Evolutionary conservation across 1,140 invertebrate species (phyloP), one percentile per base, ranked within the genome.

Genomic region (Drosophila carrolli): DNA sequence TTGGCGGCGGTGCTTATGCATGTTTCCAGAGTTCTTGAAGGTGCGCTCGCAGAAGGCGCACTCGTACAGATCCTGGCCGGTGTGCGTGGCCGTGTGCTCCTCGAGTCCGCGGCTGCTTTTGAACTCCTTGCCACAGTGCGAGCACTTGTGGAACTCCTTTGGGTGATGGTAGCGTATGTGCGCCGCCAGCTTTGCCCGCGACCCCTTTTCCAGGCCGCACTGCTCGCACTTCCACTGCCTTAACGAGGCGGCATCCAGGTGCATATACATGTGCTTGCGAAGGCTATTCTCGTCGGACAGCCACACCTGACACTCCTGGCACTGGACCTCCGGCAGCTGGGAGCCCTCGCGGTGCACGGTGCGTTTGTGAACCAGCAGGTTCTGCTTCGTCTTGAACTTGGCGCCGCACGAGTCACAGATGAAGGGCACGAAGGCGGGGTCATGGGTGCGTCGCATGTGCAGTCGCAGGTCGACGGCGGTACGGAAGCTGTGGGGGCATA

Each of bases 1-100:
- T 35, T 75, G 75, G n/a, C 81, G 82, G 1, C 74, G 73, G 43
- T 90, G 85, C 56, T 78, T 71, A 57, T 90, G 83, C 85, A 90
- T 83, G 59, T 90, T 90, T 0, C 80, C 68, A 19, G 62, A 77
- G 38, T 65, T 75, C 47, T 83, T 86, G 46, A 90, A 90, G 4
- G 83, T 89, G 23, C 73, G 59, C 5, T 83, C 72, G 41, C 86
- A 90, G 66, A 82, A 80, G 7, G 81, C 78, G 71, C 86, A 90
- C 32, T 62, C 53, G 46, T 90, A 90, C n/a, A 90, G 48, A 56
- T 79, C 71, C 43, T 77, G 60, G 19, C 84, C 86, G 2, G 78
- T 85, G 47, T 90, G 86, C 0, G 79, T 84, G 13, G 86, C 73
- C 29, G 81, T 80, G 68, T 90, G 86, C 35, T 90, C 86, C 19